phyloP scores from a whole-genome alignment of 2,797 vertebrate species.

The Ceryle rudis region DNA sequence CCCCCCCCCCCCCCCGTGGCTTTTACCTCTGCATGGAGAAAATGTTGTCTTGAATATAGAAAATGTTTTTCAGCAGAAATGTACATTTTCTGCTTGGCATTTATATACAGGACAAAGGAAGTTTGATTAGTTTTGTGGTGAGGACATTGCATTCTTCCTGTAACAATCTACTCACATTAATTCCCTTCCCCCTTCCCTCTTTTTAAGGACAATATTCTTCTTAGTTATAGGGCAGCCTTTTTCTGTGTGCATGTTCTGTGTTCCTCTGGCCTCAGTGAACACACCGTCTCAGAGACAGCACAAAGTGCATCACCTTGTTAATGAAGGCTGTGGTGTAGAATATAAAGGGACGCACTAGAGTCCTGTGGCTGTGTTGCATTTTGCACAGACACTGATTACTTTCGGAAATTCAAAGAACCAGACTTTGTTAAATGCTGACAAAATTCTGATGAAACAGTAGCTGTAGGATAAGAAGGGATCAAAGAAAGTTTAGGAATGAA shows the following conservation, averaged over 20 bases:
- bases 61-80: slow-evolving; percentile 21
- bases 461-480: background rate
- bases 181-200: slow-evolving; percentile 3
- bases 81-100: background rate
- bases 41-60: background rate
- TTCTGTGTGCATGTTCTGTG: background rate
- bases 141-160: background rate
- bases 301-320: background rate
- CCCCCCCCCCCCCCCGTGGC: background rate
- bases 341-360: background rate
- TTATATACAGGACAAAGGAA: background rate
- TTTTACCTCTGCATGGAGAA: slow-evolving; percentile 43
- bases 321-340: background rate
- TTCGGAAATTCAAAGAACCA: background rate
- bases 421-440: background rate
- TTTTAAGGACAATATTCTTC: background rate
- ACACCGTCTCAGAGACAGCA: background rate
- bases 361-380: background rate
- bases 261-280: background rate
- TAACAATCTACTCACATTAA: background rate
- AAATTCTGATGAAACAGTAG: background rate
- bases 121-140: background rate
- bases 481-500: background rate
- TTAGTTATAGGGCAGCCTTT: background rate
- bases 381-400: accelerated